Base-by-base conservation (phyloP, 2,797 vertebrate species). In the Eleutherodactylus coqui region DNA sequence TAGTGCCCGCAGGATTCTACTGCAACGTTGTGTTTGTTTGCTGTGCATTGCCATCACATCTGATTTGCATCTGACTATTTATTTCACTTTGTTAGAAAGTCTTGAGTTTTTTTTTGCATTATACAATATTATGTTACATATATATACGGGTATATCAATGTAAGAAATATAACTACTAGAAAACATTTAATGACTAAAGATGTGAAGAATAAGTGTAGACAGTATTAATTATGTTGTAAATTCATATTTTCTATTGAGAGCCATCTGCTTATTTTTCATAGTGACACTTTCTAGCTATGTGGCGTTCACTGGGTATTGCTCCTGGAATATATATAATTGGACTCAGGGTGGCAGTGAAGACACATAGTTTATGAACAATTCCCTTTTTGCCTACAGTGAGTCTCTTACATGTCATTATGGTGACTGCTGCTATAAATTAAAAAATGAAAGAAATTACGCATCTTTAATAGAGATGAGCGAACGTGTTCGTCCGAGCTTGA, bases 341-440 rank as follows among this genome's bases (percentile, higher is more conserved):
- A 76, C 83, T 69, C 83, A 53, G 49, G 83, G 75, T 77, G 83
- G 83, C 53, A 73, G 69, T 49, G 21, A 29, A 51, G 58, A n/a
- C 67, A 76, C 67, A 43, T 62, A 36, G 32, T 69, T 83, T 10
- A 21, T 43, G 43, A 60, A 24, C 36, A 53, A 49, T 38, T 70
- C 47, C 9, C 27, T 36, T 51, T 70, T 51, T 43, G 1, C 32
- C 8, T 53, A 67, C 34, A 7, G 14, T 70, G 11, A 75, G 72
- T 16, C 3, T 47, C 16, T 47, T 47, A 29, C 41, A 16, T 29
- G 36, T 11, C 34, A 41, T 3, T 41, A 38, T 36, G 64, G 2
- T 36, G 10, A 36, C 10, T 34, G 5, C 10, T 34, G 5, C 3
- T 62, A 13, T 27, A 29, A 60, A 60, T 60, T 9, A 62, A 14